Evolutionary conservation across 2,797 vertebrate genomes (phyloP).

Genomic region (Carcharodon carcharias): DNA sequence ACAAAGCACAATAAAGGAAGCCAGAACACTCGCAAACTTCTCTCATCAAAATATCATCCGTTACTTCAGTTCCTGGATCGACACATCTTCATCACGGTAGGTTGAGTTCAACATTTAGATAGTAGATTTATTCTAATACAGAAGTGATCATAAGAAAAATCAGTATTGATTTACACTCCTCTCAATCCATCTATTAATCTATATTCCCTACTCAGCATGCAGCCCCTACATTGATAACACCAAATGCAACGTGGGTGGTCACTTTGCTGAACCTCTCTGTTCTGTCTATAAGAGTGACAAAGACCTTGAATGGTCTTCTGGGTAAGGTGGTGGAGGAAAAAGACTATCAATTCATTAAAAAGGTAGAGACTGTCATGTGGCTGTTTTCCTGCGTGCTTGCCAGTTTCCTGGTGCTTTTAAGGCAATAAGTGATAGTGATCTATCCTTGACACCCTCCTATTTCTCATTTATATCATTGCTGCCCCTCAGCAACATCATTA

Average conservation of each 20-base stretch:
- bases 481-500: background rate
- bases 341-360: background rate
- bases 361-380: background rate
- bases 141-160: background rate
- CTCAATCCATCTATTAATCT: background rate
- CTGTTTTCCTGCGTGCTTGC: background rate
- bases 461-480: background rate
- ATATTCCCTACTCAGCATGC: background rate
- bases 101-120: background rate
- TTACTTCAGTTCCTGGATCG: constrained; percentile 13
- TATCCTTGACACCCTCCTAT: background rate
- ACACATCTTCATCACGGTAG: background rate
- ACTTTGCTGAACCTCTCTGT: background rate
- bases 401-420: background rate
- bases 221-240: background rate
- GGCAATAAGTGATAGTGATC: background rate
- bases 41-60: background rate
- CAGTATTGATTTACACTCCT: background rate
- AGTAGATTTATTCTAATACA: background rate
- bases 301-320: background rate
- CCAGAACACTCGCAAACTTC: background rate
- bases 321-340: background rate
- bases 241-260: background rate
- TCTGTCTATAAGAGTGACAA: background rate
- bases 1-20: background rate